phyloP scores from a whole-genome alignment of 1,140 invertebrate species.

The Nephila pilipes region DNA sequence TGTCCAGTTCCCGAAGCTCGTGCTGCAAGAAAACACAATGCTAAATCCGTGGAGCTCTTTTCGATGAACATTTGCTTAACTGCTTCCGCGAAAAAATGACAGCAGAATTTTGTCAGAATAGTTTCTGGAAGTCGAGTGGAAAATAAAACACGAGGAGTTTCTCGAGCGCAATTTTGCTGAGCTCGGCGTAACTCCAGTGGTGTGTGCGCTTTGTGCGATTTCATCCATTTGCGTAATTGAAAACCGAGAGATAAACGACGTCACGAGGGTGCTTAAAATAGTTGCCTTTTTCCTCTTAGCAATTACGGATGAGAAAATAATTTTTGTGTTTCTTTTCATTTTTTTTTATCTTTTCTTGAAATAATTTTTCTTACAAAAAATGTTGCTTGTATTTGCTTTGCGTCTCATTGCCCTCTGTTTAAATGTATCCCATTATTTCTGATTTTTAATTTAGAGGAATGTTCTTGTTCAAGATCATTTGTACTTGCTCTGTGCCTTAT shows the following conservation, averaged over 20 bases:
- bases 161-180: neutral
- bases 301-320: neutral
- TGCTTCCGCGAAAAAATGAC: neutral
- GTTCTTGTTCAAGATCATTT: neutral
- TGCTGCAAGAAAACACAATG: neutral
- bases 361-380: no score
- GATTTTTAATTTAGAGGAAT: neutral
- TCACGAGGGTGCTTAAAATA: neutral
- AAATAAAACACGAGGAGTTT: neutral
- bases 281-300: neutral
- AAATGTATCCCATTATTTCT: neutral
- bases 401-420: neutral
- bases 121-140: neutral
- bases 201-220: neutral
- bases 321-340: neutral
- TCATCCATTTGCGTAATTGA: slow-evolving; percentile 12
- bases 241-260: neutral
- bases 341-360: neutral
- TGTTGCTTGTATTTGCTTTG: neutral
- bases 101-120: neutral
- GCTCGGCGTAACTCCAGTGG: neutral
- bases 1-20: neutral
- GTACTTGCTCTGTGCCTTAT: neutral
- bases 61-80: neutral
- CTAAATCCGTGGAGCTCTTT: neutral